Evolutionary conservation across 2,797 vertebrate genomes (phyloP).

Genomic region (Lepus townsendii): DNA sequence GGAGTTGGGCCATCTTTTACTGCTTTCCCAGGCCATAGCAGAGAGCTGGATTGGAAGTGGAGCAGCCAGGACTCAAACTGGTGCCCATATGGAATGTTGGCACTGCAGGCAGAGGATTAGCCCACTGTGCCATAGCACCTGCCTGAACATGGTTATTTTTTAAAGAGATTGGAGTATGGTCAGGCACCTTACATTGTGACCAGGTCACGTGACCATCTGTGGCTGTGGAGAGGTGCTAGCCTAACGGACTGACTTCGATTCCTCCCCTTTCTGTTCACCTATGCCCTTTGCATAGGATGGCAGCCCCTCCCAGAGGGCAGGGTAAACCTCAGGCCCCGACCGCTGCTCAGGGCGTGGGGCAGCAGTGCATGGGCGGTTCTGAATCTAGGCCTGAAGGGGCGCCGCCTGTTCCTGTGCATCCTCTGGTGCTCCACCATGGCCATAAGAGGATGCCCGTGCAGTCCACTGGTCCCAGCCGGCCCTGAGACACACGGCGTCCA

Average conservation of each 20-base stretch:
- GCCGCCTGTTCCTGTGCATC: background rate
- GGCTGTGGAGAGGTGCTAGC: background rate
- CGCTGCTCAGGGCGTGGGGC: background rate
- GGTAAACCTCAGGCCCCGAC: background rate
- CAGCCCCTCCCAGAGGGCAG: background rate
- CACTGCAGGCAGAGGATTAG: too few species aligned
- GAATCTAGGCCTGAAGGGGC: background rate
- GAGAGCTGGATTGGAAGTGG: too few species aligned
- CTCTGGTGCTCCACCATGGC: background rate
- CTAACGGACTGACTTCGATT: accelerated
- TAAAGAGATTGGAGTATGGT: too few species aligned
- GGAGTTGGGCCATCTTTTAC: too few species aligned
- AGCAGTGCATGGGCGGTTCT: background rate
- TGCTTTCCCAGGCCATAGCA: too few species aligned
- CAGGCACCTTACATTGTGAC: accelerated
- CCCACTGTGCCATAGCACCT: too few species aligned
- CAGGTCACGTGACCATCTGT: background rate
- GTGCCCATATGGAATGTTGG: too few species aligned
- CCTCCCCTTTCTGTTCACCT: accelerated
- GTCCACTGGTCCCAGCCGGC: background rate
- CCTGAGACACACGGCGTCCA: background rate
- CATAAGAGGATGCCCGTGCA: background rate
- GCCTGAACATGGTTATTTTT: background rate
- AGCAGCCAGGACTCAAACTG: too few species aligned
- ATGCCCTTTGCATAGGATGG: accelerated